These are phyloP conservation scores for Poecilia latipinna DNA, from an alignment of 2,113 vertebrate species.

Conservation along the genomic window DNA sequence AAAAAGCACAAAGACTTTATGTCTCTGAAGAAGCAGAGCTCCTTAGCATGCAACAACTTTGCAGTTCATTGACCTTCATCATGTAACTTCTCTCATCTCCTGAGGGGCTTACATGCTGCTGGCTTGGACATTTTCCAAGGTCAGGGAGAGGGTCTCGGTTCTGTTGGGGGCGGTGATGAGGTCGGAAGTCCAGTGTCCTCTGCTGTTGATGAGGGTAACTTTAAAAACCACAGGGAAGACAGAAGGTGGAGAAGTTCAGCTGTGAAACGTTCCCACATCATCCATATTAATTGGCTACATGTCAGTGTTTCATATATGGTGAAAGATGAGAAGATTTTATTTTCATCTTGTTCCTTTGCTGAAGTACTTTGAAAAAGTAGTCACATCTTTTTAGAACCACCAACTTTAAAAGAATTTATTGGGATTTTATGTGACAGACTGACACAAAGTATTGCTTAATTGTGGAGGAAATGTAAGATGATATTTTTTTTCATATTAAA, in stretches of 20 bases:
- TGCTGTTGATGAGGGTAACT: slow-evolving; percentile 50
- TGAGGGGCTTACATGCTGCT: slow-evolving; percentile 37
- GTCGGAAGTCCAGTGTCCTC: slow-evolving; percentile 54
- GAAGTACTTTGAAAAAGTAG: neutral
- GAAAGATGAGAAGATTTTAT: slow-evolving; percentile 9
- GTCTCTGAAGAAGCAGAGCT: slow-evolving; percentile 40
- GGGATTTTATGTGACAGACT: neutral
- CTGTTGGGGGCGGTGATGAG: slow-evolving; percentile 56
- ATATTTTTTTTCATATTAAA: neutral
- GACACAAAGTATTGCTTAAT: neutral
- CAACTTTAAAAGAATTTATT: neutral
- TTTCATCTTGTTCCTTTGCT: neutral
- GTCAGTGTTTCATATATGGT: slow-evolving; percentile 17
- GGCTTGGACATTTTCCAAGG: slow-evolving; percentile 61
- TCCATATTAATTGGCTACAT: slow-evolving; percentile 13
- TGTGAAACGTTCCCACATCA: slow-evolving; percentile 26
- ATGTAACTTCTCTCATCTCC: slow-evolving; percentile 38
- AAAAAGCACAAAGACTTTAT: neutral
- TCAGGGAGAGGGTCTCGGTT: slow-evolving; percentile 39
- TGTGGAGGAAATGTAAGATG: neutral
- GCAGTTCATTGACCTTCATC: slow-evolving; percentile 58
- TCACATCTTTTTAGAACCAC: neutral
- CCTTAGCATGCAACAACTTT: slow-evolving; percentile 43
- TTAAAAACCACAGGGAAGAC: slow-evolving; percentile 19
- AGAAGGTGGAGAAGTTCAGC: slow-evolving; percentile 3